phyloP scores from a whole-genome alignment of 23 tunicate genomes.

The Corella eumyota region DNA sequence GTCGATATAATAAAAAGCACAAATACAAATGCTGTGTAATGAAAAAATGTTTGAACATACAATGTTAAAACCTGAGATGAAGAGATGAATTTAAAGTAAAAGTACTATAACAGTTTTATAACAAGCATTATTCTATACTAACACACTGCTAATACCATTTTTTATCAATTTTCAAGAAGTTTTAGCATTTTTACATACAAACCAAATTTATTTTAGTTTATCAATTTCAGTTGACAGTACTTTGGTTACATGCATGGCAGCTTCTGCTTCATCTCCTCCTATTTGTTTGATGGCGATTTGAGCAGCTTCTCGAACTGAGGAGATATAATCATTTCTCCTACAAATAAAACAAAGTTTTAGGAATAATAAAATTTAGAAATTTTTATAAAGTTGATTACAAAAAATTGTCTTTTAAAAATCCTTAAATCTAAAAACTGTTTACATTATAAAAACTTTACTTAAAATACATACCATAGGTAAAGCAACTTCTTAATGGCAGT shows the following conservation, averaged over 20 bases:
- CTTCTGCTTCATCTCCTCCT: conserved; percentile 78
- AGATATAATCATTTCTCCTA: conserved; percentile 69
- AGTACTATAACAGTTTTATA: neutral
- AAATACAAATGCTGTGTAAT: no score
- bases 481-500: conserved; percentile 44
- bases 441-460: neutral
- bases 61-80: no score
- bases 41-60: no score
- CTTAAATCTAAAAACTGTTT: no score
- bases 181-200: no score
- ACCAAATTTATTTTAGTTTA: conserved; percentile 29
- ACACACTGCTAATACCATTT: neutral
- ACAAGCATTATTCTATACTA: neutral
- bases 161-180: neutral
- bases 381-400: neutral
- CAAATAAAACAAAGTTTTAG: neutral
- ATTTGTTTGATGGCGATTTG: conserved; percentile 67
- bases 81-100: no score
- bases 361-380: neutral
- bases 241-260: conserved; percentile 65
- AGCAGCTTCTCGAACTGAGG: conserved; percentile 79
- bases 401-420: no score
- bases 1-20: no score
- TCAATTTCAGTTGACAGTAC: conserved; percentile 56
- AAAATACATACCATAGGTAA: conserved; percentile 46